Evolutionary conservation across 2,113 vertebrate species (phyloP).

Genomic region (Urocitellus parryii): DNA sequence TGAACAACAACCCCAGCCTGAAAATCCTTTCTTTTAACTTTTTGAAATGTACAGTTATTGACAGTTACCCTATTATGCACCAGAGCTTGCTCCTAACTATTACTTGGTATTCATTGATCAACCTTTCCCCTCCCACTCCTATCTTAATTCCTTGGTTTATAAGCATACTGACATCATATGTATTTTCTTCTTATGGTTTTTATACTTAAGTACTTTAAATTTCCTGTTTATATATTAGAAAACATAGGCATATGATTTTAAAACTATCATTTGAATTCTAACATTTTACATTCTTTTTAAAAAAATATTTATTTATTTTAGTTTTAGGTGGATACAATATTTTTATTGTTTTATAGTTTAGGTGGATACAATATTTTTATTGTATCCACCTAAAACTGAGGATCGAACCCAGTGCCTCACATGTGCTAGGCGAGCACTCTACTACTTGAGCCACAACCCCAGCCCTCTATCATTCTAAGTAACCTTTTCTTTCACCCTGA

Average conservation of each 20-base stretch:
- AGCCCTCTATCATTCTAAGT: background rate
- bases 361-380: too few species aligned
- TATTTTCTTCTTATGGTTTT: background rate
- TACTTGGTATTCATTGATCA: background rate
- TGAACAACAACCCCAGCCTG: background rate
- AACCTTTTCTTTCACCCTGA: background rate
- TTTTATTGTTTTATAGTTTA: too few species aligned
- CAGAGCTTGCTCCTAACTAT: background rate
- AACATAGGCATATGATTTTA: background rate
- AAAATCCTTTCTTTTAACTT: background rate
- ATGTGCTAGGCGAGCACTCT: too few species aligned
- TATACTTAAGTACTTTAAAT: background rate
- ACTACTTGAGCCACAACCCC: too few species aligned
- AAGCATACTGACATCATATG: background rate
- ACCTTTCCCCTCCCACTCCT: background rate
- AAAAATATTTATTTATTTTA: too few species aligned
- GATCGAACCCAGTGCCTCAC: too few species aligned
- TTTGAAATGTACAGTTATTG: background rate
- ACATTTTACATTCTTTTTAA: background rate
- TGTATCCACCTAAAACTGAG: too few species aligned
- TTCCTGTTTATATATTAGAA: background rate
- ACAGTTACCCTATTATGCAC: background rate
- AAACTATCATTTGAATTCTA: conserved; percentile 39
- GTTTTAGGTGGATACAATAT: too few species aligned
- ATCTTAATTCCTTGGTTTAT: background rate